Percentiles rank a stretch among this genome's conserved stretches.
phyloP scores from a whole-genome alignment of 2,888 invertebrate species.

The Fragum fragum region DNA sequence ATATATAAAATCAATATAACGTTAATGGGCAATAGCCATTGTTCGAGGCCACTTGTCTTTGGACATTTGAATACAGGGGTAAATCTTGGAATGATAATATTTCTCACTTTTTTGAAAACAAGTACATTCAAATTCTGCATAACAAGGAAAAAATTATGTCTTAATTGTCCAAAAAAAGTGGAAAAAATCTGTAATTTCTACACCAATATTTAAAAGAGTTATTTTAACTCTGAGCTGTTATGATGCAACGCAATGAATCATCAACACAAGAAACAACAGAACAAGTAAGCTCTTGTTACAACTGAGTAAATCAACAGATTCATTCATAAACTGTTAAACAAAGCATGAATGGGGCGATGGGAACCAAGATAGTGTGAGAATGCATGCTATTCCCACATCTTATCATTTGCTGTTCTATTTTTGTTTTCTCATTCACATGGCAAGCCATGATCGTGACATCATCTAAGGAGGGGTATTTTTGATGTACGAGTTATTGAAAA shows the following conservation, averaged over 20 bases:
- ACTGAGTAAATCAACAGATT: background rate
- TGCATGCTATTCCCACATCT: constrained; percentile 23
- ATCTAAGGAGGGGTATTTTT: constrained; percentile 28
- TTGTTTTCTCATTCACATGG: constrained; percentile 16
- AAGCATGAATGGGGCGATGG: constrained; percentile 11
- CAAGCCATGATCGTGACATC: constrained; percentile 25
- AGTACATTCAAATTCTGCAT: no score
- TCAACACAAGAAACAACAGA: background rate
- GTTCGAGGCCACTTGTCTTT: no score
- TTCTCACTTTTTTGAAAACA: no score
- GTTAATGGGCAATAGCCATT: no score
- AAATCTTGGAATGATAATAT: no score
- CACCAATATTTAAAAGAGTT: no score
- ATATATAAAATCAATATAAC: no score
- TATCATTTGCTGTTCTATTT: constrained; percentile 25
- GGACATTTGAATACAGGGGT: no score
- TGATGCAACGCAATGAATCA: constrained; percentile 1
- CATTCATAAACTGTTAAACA: constrained; percentile 2
- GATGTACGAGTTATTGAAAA: constrained; percentile 12
- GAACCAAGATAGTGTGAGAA: constrained; percentile 17
- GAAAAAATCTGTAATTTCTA: no score
- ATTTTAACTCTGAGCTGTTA: background rate
- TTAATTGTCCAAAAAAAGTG: no score
- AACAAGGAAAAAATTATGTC: no score
- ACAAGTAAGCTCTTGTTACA: background rate